phyloP scores from a whole-genome alignment of 1,140 invertebrate species.

The Choristoneura fumiferana region DNA sequence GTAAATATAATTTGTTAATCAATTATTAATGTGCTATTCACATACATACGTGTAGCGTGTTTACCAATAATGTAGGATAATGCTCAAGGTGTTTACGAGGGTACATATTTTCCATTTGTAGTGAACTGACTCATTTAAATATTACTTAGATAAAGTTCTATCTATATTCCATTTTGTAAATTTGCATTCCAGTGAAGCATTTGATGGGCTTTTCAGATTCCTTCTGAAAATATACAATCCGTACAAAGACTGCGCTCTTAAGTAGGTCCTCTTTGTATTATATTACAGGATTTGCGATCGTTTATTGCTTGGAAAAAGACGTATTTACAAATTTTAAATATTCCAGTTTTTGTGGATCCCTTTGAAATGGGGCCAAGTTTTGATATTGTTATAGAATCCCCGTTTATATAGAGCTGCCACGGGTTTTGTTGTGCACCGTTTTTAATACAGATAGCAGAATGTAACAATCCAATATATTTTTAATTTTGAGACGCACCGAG shows the following conservation, averaged over 20 bases:
- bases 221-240: constrained; percentile 61
- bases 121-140: constrained; percentile 50
- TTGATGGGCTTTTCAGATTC: constrained; percentile 45
- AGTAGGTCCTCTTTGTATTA: constrained; percentile 53
- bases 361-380: constrained; percentile 71
- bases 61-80: constrained; percentile 67
- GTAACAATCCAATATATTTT: no score
- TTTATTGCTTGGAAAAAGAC: constrained; percentile 44
- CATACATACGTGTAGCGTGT: constrained; percentile 62
- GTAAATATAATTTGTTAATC: constrained; percentile 54
- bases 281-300: constrained; percentile 43
- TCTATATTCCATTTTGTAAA: constrained; percentile 50
- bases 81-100: constrained; percentile 71
- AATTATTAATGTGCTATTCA: constrained; percentile 56
- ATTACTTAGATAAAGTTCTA: constrained; percentile 43
- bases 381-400: constrained; percentile 52
- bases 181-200: constrained; percentile 63
- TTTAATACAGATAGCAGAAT: neutral
- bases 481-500: constrained; percentile 36
- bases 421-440: constrained; percentile 22
- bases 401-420: constrained; percentile 25
- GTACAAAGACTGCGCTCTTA: constrained; percentile 65
- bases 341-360: constrained; percentile 67
- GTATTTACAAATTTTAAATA: constrained; percentile 61
- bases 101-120: constrained; percentile 62